These are phyloP conservation scores for Papilio protenor DNA, from an alignment of 2,888 invertebrate species.

Conservation along the genomic window DNA sequence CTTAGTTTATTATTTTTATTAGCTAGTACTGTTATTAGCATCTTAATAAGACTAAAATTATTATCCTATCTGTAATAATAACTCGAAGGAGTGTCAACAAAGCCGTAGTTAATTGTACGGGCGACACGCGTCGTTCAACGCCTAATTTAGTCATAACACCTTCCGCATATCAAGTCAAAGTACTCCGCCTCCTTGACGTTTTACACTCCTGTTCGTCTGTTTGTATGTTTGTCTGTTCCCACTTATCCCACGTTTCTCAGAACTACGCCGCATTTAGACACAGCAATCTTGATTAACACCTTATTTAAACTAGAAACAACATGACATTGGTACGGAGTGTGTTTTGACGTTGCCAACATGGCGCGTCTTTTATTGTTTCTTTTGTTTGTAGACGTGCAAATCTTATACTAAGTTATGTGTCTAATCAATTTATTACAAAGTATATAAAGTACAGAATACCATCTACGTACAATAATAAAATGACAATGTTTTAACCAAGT, in stretches of 20 bases:
- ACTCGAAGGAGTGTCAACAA: constrained; percentile 1
- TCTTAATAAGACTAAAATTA: neutral
- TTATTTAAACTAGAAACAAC: constrained; percentile 26
- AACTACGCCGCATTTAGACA: constrained; percentile 37
- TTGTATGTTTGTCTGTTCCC: constrained; percentile 37
- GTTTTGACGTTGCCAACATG: constrained; percentile 21
- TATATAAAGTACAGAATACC: neutral
- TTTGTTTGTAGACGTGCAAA: constrained; percentile 8
- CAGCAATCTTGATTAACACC: constrained; percentile 32
- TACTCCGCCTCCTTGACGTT: constrained; percentile 21
- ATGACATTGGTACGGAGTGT: constrained; percentile 22
- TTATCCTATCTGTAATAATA: neutral
- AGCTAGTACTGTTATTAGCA: too few species aligned
- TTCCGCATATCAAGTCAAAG: constrained; percentile 40
- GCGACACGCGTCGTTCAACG: constrained; percentile 26
- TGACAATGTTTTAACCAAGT: neutral
- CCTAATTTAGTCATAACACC: constrained; percentile 41
- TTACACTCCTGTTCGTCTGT: constrained; percentile 30
- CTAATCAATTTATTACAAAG: constrained; percentile 7
- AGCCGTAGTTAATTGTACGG: constrained; percentile 18
- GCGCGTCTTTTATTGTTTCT: constrained; percentile 15
- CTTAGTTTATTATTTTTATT: too few species aligned
- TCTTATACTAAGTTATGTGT: neutral
- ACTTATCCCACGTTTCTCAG: constrained; percentile 32
- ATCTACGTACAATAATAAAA: neutral